Evolutionary conservation across 2,113 vertebrate genomes (phyloP).

Genomic region (Struthidea cinerea): DNA sequence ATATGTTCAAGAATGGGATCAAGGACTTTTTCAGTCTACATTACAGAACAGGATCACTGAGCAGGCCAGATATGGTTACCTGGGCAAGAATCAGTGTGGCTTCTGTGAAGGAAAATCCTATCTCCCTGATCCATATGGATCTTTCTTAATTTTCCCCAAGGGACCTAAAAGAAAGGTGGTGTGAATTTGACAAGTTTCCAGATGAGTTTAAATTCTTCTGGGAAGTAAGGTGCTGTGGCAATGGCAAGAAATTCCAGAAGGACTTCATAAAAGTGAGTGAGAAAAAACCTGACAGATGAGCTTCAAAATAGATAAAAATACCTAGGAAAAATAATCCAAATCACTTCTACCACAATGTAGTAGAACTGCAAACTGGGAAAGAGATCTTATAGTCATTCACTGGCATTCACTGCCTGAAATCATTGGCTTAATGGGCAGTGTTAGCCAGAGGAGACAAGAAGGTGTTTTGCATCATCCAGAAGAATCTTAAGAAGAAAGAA

Average conservation of each 20-base stretch:
- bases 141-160: not conserved
- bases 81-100: not conserved
- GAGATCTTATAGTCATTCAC: not conserved
- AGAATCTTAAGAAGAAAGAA: not conserved
- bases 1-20: not conserved
- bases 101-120: not conserved
- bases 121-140: not conserved
- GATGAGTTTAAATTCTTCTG: not conserved
- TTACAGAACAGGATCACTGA: not conserved
- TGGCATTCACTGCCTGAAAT: not conserved
- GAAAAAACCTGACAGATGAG: not conserved
- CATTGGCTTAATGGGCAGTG: not conserved
- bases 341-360: not conserved
- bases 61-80: not conserved
- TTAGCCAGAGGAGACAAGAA: not conserved
- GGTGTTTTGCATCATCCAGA: not conserved
- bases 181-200: not conserved
- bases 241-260: not conserved
- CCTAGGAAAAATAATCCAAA: not conserved
- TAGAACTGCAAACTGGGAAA: not conserved
- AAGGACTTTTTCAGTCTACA: not conserved
- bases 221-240: not conserved
- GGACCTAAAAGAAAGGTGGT: not conserved
- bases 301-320: not conserved
- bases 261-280: not conserved